Evolutionary conservation across 2,797 vertebrate species (phyloP).

Genomic region (Peromyscus aztecus): DNA sequence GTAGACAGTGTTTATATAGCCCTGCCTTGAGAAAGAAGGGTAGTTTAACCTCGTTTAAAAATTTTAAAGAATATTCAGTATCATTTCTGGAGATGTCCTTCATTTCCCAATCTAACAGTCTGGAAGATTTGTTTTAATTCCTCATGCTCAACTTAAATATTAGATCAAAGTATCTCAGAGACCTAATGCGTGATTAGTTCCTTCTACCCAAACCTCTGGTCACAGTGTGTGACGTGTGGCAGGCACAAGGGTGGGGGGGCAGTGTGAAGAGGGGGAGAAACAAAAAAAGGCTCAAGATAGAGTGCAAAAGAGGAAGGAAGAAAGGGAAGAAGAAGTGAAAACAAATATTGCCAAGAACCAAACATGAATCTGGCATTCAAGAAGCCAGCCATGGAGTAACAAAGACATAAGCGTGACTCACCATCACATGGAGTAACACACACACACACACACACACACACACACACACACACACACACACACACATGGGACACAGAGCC

Average conservation of each 20-base stretch:
- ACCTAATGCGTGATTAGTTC: neutral
- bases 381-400: neutral
- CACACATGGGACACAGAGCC: neutral
- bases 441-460: no score
- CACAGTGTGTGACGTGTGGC: neutral
- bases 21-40: neutral
- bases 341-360: neutral
- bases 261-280: neutral
- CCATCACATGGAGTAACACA: neutral
- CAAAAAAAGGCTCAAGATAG: neutral
- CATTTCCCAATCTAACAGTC: neutral
- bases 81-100: neutral
- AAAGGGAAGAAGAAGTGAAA: neutral
- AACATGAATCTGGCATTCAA: neutral
- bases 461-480: no score
- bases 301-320: neutral
- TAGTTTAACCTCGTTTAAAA: slow-evolving; percentile 12
- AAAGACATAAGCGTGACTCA: neutral
- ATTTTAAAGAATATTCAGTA: neutral
- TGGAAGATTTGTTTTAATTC: neutral
- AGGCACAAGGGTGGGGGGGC: neutral
- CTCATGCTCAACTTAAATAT: slow-evolving; percentile 8
- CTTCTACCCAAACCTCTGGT: neutral
- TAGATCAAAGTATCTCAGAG: neutral
- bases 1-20: neutral